Base-by-base conservation (phyloP, 2,113 vertebrate species). In the Neotoma lepida region DNA sequence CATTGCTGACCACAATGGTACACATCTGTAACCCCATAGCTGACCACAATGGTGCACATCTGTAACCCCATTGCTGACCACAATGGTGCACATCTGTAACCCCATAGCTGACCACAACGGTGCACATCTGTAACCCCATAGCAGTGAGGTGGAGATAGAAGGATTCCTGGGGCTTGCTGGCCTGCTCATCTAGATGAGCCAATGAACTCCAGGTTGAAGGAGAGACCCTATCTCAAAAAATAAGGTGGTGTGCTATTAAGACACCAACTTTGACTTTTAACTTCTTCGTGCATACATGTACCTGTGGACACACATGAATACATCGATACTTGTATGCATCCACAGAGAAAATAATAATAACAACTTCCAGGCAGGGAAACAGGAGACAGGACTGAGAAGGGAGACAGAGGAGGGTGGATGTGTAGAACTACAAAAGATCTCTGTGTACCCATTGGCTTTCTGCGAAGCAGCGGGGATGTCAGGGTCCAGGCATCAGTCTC, bases 341-440 rank as follows among this genome's bases (percentile, higher is more conserved):
- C 81, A 64, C 58, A 63, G 26, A 44, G 81, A 33, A 84, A 9
- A 28, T 30, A 4, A 15, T 82, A 22, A 8, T 61, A 10, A 4
- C 26, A 30, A n/a, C 97, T 97, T 97, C 97, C 98, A 96, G 95
- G 96, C 95, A 95, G 61, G 97, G 96, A 93, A 95, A 74, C 94
- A 91, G 96, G 91, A 95, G 87, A 86, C 4, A 58, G 66, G 82
- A 30, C 95, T 86, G 90, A 94, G 84, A 71, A 86, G 95, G 90
- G 91, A 64, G 96, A 84, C 94, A 82, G 89, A 64, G 94, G 95
- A 86, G 95, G 89, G 95, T 92, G 85, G 95, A 98, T 97, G 97
- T 96, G 97, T 96, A 97, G 97, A 98, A 98, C 96, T 98, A 98
- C 96, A 98, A 99, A 98, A 98, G 96, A 97, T 98, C 97, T 98